These are phyloP conservation scores for Tapera naevia DNA, from an alignment of 2,797 vertebrate species.

Conservation along the genomic window DNA sequence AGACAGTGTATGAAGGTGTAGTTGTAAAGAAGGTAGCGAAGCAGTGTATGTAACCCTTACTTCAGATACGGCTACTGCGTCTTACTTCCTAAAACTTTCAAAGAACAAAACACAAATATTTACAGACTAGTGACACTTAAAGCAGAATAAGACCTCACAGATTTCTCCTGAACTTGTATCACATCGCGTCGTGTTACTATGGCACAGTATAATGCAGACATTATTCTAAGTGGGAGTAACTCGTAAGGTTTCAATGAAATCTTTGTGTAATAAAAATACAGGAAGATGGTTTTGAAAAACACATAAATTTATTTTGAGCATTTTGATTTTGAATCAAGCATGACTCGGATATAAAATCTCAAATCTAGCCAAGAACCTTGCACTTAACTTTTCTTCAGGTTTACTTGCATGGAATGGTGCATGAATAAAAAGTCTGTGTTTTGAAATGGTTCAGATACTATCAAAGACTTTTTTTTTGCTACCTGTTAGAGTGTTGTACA, in stretches of 20 bases:
- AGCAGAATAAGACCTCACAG: neutral
- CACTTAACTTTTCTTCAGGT: neutral
- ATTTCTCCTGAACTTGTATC: neutral
- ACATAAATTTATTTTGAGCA: neutral
- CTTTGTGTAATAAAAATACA: neutral
- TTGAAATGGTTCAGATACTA: neutral
- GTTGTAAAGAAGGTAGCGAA: neutral
- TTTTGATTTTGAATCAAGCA: neutral
- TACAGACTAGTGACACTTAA: neutral
- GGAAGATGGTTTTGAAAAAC: neutral
- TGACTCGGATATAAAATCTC: neutral
- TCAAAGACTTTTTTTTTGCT: conserved; percentile 18
- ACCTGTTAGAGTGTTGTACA: conserved; percentile 14
- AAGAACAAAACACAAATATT: neutral
- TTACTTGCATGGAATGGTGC: neutral
- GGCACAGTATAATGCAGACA: neutral
- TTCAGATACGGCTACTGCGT: neutral
- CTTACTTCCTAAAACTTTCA: neutral
- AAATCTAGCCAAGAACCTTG: neutral
- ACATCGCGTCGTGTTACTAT: neutral
- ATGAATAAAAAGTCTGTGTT: neutral
- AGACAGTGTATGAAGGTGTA: neutral
- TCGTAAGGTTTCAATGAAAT: neutral
- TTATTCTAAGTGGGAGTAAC: neutral
- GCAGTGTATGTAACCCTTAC: neutral